These are phyloP conservation scores for Typhlichthys subterraneus DNA, from an alignment of 2,797 vertebrate species.

Conservation along the genomic window DNA sequence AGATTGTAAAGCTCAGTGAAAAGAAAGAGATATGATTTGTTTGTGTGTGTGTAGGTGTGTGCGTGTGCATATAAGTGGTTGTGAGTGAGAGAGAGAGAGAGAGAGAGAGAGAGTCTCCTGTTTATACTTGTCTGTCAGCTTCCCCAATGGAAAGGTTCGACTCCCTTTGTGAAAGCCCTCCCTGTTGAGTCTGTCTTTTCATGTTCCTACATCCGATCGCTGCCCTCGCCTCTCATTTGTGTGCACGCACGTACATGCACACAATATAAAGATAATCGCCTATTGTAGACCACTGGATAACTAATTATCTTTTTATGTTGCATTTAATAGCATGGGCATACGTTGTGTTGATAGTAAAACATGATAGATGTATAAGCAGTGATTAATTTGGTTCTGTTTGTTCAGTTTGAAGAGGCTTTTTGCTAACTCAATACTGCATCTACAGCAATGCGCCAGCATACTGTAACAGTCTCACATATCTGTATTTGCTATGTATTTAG, in stretches of 20 bases:
- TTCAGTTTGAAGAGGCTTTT: too few species aligned
- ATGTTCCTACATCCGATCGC: constrained; percentile 48
- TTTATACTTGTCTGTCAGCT: constrained; percentile 25
- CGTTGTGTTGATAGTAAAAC: too few species aligned
- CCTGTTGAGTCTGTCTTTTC: constrained; percentile 23
- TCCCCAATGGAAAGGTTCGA: constrained; percentile 19
- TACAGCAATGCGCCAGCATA: too few species aligned
- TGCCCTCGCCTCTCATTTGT: constrained; percentile 1
- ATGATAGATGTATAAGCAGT: too few species aligned
- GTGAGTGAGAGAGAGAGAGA: constrained; percentile 41
- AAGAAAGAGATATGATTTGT: background rate
- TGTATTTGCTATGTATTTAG: constrained; percentile 54
- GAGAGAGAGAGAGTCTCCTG: constrained; percentile 14
- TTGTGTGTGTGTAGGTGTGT: constrained; percentile 4
- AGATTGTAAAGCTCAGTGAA: background rate
- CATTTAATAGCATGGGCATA: too few species aligned
- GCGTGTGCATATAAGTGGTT: constrained; percentile 2
- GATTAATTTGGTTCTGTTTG: too few species aligned
- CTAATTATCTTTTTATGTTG: too few species aligned
- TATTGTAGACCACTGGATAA: too few species aligned
- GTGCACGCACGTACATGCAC: constrained; percentile 19
- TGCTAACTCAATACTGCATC: too few species aligned
- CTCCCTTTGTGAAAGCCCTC: constrained; percentile 28
- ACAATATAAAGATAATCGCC: too few species aligned
- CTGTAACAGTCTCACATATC: too few species aligned